Base-by-base conservation (phyloP, 1,140 invertebrate genomes). In the Trichomalopsis sarcophagae region DNA sequence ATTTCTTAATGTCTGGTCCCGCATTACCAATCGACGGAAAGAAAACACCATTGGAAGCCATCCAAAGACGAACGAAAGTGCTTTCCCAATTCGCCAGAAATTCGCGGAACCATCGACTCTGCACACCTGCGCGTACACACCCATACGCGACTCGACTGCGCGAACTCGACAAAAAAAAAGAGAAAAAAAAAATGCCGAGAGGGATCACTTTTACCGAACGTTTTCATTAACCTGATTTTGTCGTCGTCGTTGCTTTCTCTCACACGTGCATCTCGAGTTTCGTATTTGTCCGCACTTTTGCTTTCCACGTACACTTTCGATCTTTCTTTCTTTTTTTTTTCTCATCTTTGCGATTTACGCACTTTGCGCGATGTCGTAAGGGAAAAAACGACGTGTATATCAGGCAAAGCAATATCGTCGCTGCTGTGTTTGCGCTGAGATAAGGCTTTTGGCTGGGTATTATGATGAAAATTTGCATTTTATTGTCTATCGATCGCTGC, bases 221-320 rank as follows among this genome's bases (percentile, higher is more conserved):
- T 40, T 75, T 78, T 78, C 80, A 81, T 73, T 81, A 69, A 50
- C 82, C 84, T 84, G 74, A 40, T 84, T 85, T 75, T 84, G 47
- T 84, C 47, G 76, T 36, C 11, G 36, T 36, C 44, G 47, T 62
- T 62, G 81, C 74, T 84, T 84, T 87, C 82, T 84, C 82, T 2
- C 23, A 10, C 17, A 36, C 78, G 78, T 50, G 78, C 27, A 66
- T 68, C 50, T 36, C 78, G n/a, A 80, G 68, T 55, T 50, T 62
- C 76, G 27, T 27, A 27, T 78, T 27, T 66, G 23, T 68, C 62
- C 27, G 2, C 55, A 62, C 55, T 9, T 40, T 71, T 33, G 17
- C 76, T 78, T 78, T 78, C 62, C 33, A 36, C 33, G 33, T 36
- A 36, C 33, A 44, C 76, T 78, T 78, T 78, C 76, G 40, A 78